A percentile compares a stretch with the other conserved stretches of the same genome.
These are phyloP conservation scores for Thunnus maccoyii DNA, from an alignment of 2,113 vertebrate genomes.

Conservation along the genomic window DNA sequence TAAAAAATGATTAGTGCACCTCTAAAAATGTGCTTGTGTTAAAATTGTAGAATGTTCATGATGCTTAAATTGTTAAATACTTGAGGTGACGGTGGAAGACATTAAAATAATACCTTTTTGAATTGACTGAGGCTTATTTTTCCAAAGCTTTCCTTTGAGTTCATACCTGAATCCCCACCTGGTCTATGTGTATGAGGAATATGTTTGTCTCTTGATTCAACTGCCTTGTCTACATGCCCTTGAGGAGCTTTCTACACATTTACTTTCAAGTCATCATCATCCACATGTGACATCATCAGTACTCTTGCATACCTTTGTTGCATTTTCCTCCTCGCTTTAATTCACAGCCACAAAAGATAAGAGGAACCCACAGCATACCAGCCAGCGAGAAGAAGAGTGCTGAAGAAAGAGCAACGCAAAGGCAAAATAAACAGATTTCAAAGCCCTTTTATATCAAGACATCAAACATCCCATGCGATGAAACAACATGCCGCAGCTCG, in stretches of 20 bases:
- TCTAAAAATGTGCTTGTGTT: too few relatives aligned
- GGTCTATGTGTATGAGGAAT: not conserved
- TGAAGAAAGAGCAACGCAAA: conserved; percentile 54
- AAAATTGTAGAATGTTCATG: too few relatives aligned
- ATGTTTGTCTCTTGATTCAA: conserved; percentile 25
- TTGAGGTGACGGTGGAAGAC: too few relatives aligned
- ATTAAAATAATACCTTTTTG: not conserved
- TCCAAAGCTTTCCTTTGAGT: not conserved
- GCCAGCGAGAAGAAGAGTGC: conserved; percentile 36
- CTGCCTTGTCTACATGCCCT: conserved; percentile 34
- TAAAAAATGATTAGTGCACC: too few relatives aligned
- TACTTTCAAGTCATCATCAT: conserved; percentile 56
- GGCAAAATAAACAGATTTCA: conserved; percentile 80
- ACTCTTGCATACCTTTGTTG: conserved; percentile 61
- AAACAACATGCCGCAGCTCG: conserved; percentile 61
- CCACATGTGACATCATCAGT: conserved; percentile 61
- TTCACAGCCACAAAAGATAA: conserved; percentile 68
- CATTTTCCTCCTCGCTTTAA: conserved; percentile 51
- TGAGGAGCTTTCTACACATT: conserved; percentile 23
- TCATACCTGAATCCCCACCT: conserved; percentile 9
- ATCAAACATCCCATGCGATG: conserved; percentile 68
- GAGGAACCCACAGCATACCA: conserved; percentile 56
- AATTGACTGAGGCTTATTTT: not conserved
- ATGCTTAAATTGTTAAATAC: too few relatives aligned
- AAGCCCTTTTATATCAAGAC: conserved; percentile 72